A percentile compares a stretch with the other conserved stretches of the same genome.
These are phyloP conservation scores for Fukomys damarensis DNA, from an alignment of 2,113 vertebrate species.

Conservation along the genomic window DNA sequence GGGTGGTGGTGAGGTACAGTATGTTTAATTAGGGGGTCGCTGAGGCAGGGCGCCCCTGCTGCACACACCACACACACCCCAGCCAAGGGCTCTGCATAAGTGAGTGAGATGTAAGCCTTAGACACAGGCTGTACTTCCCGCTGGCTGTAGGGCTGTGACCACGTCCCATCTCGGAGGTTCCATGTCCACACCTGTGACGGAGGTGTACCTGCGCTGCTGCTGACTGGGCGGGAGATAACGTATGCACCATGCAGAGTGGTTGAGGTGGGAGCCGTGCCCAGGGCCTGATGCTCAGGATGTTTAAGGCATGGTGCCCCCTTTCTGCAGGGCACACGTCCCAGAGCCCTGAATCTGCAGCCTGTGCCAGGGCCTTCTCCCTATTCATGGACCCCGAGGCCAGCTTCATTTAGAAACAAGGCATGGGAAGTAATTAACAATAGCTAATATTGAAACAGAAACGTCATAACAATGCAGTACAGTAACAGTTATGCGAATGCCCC, in stretches of 20 bases:
- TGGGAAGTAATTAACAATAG: neutral
- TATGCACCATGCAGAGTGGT: neutral
- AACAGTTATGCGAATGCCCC: neutral
- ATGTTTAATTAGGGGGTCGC: neutral
- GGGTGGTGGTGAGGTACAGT: neutral
- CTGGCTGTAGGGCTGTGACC: neutral
- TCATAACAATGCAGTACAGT: neutral
- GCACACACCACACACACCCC: fast-evolving
- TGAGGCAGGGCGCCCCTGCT: neutral
- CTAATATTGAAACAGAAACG: neutral
- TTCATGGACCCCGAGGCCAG: neutral
- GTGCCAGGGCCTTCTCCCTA: neutral
- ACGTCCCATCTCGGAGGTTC: neutral
- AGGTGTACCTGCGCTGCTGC: neutral
- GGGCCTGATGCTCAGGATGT: too few species aligned
- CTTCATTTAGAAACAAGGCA: neutral
- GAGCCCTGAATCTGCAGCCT: neutral
- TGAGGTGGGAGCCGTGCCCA: neutral
- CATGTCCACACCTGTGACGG: neutral
- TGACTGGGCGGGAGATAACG: neutral
- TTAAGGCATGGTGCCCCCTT: neutral
- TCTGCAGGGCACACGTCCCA: neutral
- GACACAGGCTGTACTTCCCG: neutral
- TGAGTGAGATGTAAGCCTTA: neutral
- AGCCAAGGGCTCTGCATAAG: neutral